Base-by-base conservation (phyloP, 1,140 invertebrate genomes). In the Drosophila ohnishii region DNA sequence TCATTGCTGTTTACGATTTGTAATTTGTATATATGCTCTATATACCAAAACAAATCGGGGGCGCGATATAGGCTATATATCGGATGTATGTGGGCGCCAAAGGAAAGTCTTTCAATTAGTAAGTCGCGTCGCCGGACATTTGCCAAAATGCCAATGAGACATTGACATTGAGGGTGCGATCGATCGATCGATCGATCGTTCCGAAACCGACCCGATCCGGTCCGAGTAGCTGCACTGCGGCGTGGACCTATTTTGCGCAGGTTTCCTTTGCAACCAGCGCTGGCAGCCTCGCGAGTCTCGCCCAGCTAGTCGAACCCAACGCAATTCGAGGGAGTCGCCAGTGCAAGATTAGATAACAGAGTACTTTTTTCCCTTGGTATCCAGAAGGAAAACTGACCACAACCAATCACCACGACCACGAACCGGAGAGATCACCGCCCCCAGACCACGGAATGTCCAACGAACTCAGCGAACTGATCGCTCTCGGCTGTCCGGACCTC, bases 61-160 rank as follows among this genome's bases (percentile, higher is more conserved):
- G 42, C 50, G 37, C 6, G 28, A 58, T 42, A 63, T 30, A 22
- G 32, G 30, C 42, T 44, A 57, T 66, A 53, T 62, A 63, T 57
- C 45, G 51, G 42, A 76, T 48, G 72, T 59, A 61, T 60, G 39
- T 79, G 71, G 55, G 64, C 64, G 72, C 74, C 72, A 77, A 63
- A 39, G 69, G 64, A 66, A 60, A 75, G 56, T 61, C 50, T 56
- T 58, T 62, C 82, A 78, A 85, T 86, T 80, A 85, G 84, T 81
- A 85, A 85, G 64, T 71, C 80, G 78, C 62, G 51, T 78, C 65
- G 74, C 59, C 70, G 66, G 63, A 53, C 84, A 87, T 71, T 87
- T 88, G 84, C 84, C 84, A 88, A 88, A 88, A 84, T 88, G 73
- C 77, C 84, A 88, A 88, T 84, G 85, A 88, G 84, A 66, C 85